Conservation (phyloP, 1,140 invertebrate genomes). For the Bombus pascuorum region DNA sequence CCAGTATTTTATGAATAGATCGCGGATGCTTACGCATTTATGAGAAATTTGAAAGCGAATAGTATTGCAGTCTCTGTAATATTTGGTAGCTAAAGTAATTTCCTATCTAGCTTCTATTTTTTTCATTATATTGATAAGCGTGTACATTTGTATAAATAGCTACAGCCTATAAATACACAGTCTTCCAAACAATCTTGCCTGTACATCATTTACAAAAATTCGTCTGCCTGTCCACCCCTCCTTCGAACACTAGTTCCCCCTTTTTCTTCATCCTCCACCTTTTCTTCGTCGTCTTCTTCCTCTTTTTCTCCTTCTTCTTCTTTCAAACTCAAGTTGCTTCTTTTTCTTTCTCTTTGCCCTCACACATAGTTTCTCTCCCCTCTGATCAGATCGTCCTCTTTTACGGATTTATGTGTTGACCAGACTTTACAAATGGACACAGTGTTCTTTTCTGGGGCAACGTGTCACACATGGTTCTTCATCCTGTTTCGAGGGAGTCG, state of each 20-base stretch:
- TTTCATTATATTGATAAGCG: not conserved
- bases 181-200: not conserved
- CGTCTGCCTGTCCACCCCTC: not conserved
- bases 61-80: too few relatives aligned
- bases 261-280: not conserved
- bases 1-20: not conserved
- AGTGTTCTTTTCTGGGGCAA: conserved; percentile 46
- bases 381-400: conserved; percentile 16
- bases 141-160: too few relatives aligned
- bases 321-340: not conserved
- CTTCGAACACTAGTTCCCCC: too few relatives aligned
- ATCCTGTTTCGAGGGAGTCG: conserved; percentile 18
- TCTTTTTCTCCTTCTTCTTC: not conserved
- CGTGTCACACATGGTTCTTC: conserved; percentile 41
- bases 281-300: too few relatives aligned
- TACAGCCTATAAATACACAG: not conserved
- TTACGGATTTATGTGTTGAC: conserved; percentile 65
- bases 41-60: too few relatives aligned
- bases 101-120: not conserved
- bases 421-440: conserved; percentile 61
- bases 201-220: not conserved
- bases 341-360: not conserved
- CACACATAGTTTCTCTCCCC: not conserved
- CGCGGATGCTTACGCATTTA: too few relatives aligned
- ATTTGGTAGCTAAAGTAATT: too few relatives aligned